These are phyloP conservation scores for Nomada ruficornis DNA, from an alignment of 2,888 invertebrate species.

Conservation along the genomic window DNA sequence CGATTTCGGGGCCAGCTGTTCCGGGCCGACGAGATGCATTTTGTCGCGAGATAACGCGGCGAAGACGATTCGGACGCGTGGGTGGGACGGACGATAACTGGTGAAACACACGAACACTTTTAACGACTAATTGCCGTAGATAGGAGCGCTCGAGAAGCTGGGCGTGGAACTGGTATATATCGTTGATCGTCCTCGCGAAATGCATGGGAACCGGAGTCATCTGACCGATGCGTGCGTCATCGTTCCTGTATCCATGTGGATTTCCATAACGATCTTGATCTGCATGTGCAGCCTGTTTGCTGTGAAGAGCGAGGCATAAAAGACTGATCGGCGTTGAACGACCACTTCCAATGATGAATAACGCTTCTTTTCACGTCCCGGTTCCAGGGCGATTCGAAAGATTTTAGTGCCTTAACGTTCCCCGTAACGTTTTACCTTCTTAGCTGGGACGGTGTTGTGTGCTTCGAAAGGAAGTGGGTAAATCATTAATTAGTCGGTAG, in stretches of 20 bases:
- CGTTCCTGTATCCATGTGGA: slow-evolving; percentile 56
- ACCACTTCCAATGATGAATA: slow-evolving; percentile 4
- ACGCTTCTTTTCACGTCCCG: background rate
- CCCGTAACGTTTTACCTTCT: background rate
- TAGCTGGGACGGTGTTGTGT: too few relatives aligned
- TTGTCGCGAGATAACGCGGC: slow-evolving; percentile 79
- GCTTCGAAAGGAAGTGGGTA: too few relatives aligned
- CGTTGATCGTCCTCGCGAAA: slow-evolving; percentile 73
- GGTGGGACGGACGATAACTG: slow-evolving; percentile 76
- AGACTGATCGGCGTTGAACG: slow-evolving; percentile 1
- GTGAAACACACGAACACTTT: slow-evolving; percentile 77
- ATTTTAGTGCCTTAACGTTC: background rate
- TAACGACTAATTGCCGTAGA: slow-evolving; percentile 78
- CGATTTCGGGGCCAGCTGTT: slow-evolving; percentile 73
- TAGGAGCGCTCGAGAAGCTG: slow-evolving; percentile 63
- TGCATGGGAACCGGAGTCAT: slow-evolving; percentile 79
- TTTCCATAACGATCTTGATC: slow-evolving; percentile 51
- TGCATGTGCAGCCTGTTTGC: slow-evolving; percentile 10
- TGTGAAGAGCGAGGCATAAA: background rate
- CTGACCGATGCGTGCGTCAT: slow-evolving; percentile 69
- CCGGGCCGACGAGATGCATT: slow-evolving; percentile 79
- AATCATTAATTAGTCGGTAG: too few relatives aligned
- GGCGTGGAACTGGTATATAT: slow-evolving; percentile 68
- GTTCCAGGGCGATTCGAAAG: background rate
- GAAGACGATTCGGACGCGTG: slow-evolving; percentile 68